Evolutionary conservation across 2,797 vertebrate species (phyloP), one percentile per base, ranked within the genome.

Genomic region (Masticophis lateralis): DNA sequence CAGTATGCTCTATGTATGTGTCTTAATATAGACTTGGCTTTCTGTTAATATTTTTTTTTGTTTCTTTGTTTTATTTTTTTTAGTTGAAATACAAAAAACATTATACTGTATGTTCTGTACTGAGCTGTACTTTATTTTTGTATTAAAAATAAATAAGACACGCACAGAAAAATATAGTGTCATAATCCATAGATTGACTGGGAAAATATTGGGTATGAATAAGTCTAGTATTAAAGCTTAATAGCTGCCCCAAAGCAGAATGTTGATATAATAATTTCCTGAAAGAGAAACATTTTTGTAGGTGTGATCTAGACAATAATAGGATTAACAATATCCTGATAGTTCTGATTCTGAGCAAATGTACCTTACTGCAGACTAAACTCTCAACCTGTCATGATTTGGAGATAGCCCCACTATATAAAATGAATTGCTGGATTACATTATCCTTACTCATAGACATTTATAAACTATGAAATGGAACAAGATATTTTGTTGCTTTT

Each of bases 21-120:
- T 97, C 95, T 91, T 83, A 83, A 83, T 96, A 95, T 90, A 93
- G 92, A 92, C 92, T 95, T 96, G 60, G 94, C 90, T 94, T 90
- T 94, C 93, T 95, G 91, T 95, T 96, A 95, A 94, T 90, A 93
- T 86, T 94, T 92, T 83, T 94, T 32, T 8, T 56, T 14, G 8
- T 90, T 87, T 16, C 90, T 61, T 96, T 95, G 92, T 90, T 90
- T n/a, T 12, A 66, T 93, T 79, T 74, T 37, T 83, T 47, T 83
- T 10, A 16, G 53, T 86, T 60, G 92, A 93, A 57, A 90, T 86
- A 93, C 53, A 96, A 92, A 93, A 47, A 9, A 59, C 18, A 37
- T 95, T 92, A 91, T 90, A 92, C 61, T 88, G 43, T 94, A 94
- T 97, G 16, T 69, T 32, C 2, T 69, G 6, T 69, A 32, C 16